Conservation (phyloP, 2,888 invertebrate genomes). For the Harpagoxenus sublaevis region DNA sequence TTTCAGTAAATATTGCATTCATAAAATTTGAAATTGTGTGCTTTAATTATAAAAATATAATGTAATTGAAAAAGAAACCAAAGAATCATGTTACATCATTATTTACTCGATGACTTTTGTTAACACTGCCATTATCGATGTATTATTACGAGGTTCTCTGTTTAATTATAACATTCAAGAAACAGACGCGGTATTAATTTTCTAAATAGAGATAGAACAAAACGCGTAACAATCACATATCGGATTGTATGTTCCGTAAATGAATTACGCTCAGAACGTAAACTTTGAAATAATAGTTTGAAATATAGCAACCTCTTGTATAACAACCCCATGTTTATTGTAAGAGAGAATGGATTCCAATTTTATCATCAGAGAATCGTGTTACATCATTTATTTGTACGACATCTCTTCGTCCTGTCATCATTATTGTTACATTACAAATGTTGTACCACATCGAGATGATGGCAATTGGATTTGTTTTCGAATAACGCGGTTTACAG, state of each 20-base stretch:
- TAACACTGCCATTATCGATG: not conserved
- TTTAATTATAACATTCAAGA: conserved; percentile 26
- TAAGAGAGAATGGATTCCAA: conserved; percentile 20
- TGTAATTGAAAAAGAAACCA: not conserved
- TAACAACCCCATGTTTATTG: conserved; percentile 4
- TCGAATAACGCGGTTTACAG: not conserved
- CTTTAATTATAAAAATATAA: not conserved
- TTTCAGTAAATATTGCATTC: not conserved
- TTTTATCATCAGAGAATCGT: conserved; percentile 23
- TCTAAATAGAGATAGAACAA: not conserved
- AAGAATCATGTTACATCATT: conserved; percentile 14
- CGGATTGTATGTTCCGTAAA: not conserved
- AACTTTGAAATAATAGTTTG: conserved; percentile 21
- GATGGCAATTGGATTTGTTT: conserved; percentile 33
- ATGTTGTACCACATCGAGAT: not conserved
- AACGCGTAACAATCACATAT: not conserved
- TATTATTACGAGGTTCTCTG: not conserved
- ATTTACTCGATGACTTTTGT: not conserved
- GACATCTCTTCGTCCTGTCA: not conserved
- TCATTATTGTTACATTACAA: conserved; percentile 7
- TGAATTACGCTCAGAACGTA: not conserved
- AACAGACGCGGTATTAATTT: conserved; percentile 2
- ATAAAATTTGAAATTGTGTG: not conserved
- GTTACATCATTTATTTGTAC: conserved; percentile 23
- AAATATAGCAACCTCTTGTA: conserved; percentile 1